phyloP scores from a whole-genome alignment of 2,797 vertebrate species.

The Mallotus villosus region DNA sequence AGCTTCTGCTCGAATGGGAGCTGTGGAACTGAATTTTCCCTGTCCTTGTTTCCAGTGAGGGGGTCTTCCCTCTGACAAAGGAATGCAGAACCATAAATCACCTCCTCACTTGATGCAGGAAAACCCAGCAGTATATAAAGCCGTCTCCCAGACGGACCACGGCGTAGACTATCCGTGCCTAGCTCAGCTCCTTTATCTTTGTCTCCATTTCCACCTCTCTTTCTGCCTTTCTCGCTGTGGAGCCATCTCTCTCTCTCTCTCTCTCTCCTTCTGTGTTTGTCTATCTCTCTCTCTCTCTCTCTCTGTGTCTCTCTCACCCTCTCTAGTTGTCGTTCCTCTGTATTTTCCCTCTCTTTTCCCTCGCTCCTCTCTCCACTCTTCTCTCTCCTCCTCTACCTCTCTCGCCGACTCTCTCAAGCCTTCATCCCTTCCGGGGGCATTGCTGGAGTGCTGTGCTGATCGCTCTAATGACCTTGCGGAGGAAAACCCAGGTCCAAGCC shows the following conservation, averaged over 20 bases:
- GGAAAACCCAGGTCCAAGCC: neutral
- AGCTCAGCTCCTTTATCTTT: neutral
- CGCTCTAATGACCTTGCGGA: conserved; percentile 15
- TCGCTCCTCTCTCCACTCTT: neutral
- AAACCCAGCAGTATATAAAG: conserved; percentile 30
- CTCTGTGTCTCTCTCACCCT: too few relatives aligned
- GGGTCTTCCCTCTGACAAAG: conserved; percentile 16
- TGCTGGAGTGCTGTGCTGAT: conserved; percentile 5
- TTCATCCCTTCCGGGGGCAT: neutral
- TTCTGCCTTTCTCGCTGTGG: neutral
- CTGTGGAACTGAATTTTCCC: conserved; percentile 2
- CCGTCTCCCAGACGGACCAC: conserved; percentile 12
- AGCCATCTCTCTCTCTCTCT: neutral
- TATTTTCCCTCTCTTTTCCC: too few relatives aligned
- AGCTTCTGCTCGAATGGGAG: neutral
- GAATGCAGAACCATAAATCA: conserved; percentile 59
- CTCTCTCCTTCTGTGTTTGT: neutral
- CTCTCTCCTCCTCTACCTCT: neutral
- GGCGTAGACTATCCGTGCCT: conserved; percentile 7
- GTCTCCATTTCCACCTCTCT: neutral
- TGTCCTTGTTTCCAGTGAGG: conserved; percentile 5
- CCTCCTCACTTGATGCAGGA: conserved; percentile 47
- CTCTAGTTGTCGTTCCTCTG: too few relatives aligned
- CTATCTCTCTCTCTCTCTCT: neutral
- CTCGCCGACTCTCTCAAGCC: neutral